Evolutionary conservation across 2,888 invertebrate species (phyloP).

Genomic region (Drosophila koepferae): DNA sequence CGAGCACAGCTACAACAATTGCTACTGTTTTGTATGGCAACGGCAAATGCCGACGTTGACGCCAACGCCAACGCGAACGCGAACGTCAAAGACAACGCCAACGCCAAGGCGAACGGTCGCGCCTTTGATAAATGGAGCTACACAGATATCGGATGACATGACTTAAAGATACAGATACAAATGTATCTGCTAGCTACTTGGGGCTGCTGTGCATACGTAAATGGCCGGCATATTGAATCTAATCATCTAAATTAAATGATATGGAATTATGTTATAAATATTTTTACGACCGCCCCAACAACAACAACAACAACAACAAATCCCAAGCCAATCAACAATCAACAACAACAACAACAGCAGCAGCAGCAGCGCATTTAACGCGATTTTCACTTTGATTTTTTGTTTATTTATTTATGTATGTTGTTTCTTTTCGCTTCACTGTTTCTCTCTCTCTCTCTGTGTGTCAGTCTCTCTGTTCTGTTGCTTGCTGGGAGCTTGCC

Average conservation of each 20-base stretch:
- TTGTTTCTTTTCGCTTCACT: conserved; percentile 13
- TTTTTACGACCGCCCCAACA: conserved; percentile 51
- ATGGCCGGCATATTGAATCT: conserved; percentile 68
- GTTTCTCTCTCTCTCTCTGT: background rate
- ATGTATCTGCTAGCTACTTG: conserved; percentile 59
- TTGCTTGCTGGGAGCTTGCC: conserved; percentile 38
- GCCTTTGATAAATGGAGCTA: conserved; percentile 51
- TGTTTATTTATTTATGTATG: conserved; percentile 16
- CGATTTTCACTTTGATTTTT: conserved; percentile 51
- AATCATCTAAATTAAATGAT: conserved; percentile 77
- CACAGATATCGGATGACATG: conserved; percentile 37
- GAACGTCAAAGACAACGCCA: conserved; percentile 16
- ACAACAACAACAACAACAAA: conserved; percentile 28
- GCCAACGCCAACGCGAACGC: conserved; percentile 10
- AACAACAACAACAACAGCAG: conserved; percentile 25
- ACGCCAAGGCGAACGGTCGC: conserved; percentile 29
- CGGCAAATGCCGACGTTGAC: background rate
- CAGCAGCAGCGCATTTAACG: conserved; percentile 50
- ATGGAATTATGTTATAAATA: conserved; percentile 76
- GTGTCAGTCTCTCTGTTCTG: background rate
- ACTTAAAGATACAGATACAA: conserved; percentile 63
- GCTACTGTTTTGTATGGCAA: conserved; percentile 25
- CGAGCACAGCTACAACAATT: conserved; percentile 23
- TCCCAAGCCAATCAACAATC: conserved; percentile 41
- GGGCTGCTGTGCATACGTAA: conserved; percentile 52